Percentiles rank a stretch among this genome's conserved stretches.
phyloP scores from a whole-genome alignment of 2,113 vertebrate species.

The Platycercus adscitus region DNA sequence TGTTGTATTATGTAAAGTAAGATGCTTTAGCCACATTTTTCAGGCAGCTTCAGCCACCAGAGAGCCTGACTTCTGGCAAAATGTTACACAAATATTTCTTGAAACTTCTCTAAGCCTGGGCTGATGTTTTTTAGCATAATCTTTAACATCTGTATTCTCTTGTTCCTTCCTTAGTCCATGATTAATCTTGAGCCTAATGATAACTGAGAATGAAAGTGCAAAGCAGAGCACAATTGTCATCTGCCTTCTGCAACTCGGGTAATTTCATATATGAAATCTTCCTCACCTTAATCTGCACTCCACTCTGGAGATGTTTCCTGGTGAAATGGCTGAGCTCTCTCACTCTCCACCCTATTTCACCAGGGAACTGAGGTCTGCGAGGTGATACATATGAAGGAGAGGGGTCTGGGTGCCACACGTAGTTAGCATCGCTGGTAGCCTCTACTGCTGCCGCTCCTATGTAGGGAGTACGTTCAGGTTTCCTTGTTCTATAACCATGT shows the following conservation, averaged over 20 bases:
- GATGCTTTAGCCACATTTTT: not conserved
- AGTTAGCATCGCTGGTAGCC: constrained; percentile 71
- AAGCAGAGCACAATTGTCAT: not conserved
- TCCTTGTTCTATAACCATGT: constrained; percentile 73
- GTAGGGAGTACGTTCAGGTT: constrained; percentile 48
- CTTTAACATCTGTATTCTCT: not conserved
- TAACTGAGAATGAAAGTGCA: not conserved
- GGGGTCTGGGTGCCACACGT: constrained; percentile 62
- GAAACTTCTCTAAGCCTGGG: not conserved
- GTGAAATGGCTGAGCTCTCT: constrained; percentile 67
- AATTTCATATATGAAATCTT: not conserved
- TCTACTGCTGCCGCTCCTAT: constrained; percentile 61
- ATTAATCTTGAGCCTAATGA: not conserved
- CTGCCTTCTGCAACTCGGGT: not conserved
- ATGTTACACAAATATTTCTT: not conserved
- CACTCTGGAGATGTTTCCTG: constrained; percentile 50
- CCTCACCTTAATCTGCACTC: constrained; percentile 77
- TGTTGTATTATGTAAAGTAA: not conserved
- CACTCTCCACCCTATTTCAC: constrained; percentile 79
- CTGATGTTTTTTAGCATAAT: not conserved
- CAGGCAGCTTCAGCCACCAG: not conserved
- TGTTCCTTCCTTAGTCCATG: not conserved
- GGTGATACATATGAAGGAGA: not conserved
- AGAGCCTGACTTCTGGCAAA: not conserved
- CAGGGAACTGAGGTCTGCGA: constrained; percentile 47